A percentile compares a stretch with the other conserved stretches of the same genome.
Evolutionary conservation across 2,888 invertebrate species (phyloP).

Genomic region (Andrena trimmerana): DNA sequence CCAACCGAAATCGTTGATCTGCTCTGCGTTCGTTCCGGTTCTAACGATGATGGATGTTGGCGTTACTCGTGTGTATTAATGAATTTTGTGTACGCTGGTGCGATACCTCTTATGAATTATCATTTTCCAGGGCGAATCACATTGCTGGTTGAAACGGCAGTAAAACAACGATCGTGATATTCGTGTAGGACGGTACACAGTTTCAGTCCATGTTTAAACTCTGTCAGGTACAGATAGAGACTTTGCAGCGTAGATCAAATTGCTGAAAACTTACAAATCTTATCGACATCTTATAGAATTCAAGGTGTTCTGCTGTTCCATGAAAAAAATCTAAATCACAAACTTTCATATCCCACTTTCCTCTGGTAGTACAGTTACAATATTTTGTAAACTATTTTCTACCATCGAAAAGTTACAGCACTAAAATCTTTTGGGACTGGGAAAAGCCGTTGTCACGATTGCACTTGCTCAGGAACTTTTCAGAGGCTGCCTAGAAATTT

Average conservation of each 20-base stretch:
- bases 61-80: slow-evolving; percentile 7
- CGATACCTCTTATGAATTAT: slow-evolving; percentile 15
- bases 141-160: neutral
- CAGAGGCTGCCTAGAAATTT: neutral
- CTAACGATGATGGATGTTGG: slow-evolving; percentile 4
- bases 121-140: slow-evolving; percentile 5
- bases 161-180: slow-evolving; percentile 15
- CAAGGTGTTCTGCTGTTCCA: too few species aligned
- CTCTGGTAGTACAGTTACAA: too few species aligned
- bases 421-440: neutral
- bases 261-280: too few species aligned
- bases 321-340: too few species aligned
- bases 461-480: neutral
- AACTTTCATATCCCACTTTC: too few species aligned
- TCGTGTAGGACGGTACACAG: neutral
- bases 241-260: too few species aligned
- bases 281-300: too few species aligned
- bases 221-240: neutral
- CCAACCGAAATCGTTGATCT: neutral
- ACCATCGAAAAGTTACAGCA: too few species aligned
- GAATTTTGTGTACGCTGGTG: neutral
- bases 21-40: slow-evolving; percentile 1
- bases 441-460: neutral
- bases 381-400: too few species aligned
- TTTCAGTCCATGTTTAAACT: neutral